Conservation (phyloP, 2,888 invertebrate genomes). For the Rhogogaster chlorosoma region DNA sequence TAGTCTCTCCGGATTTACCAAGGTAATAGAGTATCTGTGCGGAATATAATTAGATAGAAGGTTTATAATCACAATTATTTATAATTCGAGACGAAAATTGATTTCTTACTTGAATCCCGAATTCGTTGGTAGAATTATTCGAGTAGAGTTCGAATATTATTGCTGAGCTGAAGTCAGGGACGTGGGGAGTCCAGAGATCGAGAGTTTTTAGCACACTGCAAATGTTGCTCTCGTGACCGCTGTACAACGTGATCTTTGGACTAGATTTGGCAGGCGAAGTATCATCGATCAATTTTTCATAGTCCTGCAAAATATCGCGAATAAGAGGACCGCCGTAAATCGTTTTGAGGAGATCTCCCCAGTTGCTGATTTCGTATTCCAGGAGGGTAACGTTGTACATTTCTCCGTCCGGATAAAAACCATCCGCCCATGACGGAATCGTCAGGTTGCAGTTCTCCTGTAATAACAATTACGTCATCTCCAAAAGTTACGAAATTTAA, state of each 20-base stretch:
- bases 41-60: not conserved
- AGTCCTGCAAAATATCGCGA: conserved; percentile 55
- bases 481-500: not conserved
- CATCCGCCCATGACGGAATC: conserved; percentile 26
- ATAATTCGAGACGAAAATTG: not conserved
- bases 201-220: conserved; percentile 68
- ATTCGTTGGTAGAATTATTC: conserved; percentile 55
- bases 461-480: not conserved
- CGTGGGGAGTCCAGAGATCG: conserved; percentile 67
- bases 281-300: conserved; percentile 60
- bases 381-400: not conserved
- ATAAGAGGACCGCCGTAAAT: conserved; percentile 50
- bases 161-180: conserved; percentile 68
- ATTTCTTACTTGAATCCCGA: conserved; percentile 67
- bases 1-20: conserved; percentile 5
- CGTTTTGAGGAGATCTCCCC: not conserved
- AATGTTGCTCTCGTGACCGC: conserved; percentile 71
- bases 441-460: conserved; percentile 7
- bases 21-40: conserved; percentile 30
- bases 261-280: conserved; percentile 45
- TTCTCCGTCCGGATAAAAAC: conserved; percentile 27
- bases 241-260: conserved; percentile 61
- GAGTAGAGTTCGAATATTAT: conserved; percentile 69
- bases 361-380: conserved; percentile 6
- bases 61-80: not conserved